Evolutionary conservation across 2,888 invertebrate genomes (phyloP).

Genomic region (Trisateles emortualis): DNA sequence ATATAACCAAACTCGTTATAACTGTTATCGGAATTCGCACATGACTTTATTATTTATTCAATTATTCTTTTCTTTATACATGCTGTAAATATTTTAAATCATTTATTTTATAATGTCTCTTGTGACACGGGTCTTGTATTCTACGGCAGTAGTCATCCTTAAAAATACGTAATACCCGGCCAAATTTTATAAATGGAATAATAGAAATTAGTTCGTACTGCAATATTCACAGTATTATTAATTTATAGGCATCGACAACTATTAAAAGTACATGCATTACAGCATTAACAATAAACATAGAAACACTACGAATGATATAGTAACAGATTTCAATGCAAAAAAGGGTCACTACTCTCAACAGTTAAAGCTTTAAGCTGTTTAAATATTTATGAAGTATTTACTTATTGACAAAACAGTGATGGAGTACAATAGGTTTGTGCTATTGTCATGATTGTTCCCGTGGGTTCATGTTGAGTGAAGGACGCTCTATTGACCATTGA

Average conservation of each 20-base stretch:
- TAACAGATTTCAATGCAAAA: slow-evolving; percentile 17
- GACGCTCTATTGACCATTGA: slow-evolving; percentile 74
- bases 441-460: slow-evolving; percentile 60
- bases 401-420: slow-evolving; percentile 81
- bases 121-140: too few relatives aligned
- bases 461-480: slow-evolving; percentile 43
- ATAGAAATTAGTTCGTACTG: too few relatives aligned
- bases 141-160: too few relatives aligned
- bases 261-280: neutral
- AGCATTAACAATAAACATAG: neutral
- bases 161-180: too few relatives aligned
- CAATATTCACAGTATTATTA: too few relatives aligned
- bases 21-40: too few relatives aligned
- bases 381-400: slow-evolving; percentile 82
- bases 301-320: slow-evolving; percentile 11
- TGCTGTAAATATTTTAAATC: too few relatives aligned
- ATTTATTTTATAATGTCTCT: too few relatives aligned
- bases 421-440: slow-evolving; percentile 66
- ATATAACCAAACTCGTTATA: too few relatives aligned
- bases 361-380: slow-evolving; percentile 73
- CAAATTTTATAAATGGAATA: too few relatives aligned
- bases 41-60: too few relatives aligned
- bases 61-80: too few relatives aligned
- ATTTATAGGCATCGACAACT: neutral
- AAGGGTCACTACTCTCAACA: slow-evolving; percentile 52